phyloP scores from a whole-genome alignment of 2,797 vertebrate genomes.

The Periparus ater region DNA sequence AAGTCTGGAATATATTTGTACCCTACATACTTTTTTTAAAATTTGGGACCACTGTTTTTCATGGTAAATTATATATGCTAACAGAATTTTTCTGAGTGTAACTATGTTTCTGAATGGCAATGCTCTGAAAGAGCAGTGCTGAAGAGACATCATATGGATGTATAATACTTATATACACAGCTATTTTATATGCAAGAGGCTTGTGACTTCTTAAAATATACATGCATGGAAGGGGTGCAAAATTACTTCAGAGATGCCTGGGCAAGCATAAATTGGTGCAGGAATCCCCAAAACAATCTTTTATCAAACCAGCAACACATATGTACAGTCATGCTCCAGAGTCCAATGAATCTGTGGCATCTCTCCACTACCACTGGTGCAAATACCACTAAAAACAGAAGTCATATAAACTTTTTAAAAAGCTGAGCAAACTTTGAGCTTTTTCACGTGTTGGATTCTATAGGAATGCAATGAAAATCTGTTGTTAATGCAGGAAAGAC shows the following conservation, averaged over 20 bases:
- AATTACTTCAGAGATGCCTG: neutral
- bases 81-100: neutral
- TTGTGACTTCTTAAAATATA: neutral
- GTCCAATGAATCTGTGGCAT: neutral
- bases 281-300: neutral
- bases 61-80: neutral
- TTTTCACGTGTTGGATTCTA: neutral
- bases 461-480: neutral
- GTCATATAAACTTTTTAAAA: neutral
- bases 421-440: neutral
- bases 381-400: neutral
- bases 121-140: neutral
- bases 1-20: neutral
- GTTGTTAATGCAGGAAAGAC: neutral
- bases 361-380: neutral
- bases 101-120: neutral
- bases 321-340: neutral
- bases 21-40: neutral
- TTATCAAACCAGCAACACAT: neutral
- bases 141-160: neutral
- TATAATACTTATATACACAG: neutral
- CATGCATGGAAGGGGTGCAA: fast-evolving
- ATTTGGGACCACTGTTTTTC: neutral
- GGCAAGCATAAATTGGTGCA: neutral
- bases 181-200: neutral